These are phyloP conservation scores for Sclerodermus sp. DNA, from an alignment of 2,888 invertebrate genomes.

Conservation along the genomic window DNA sequence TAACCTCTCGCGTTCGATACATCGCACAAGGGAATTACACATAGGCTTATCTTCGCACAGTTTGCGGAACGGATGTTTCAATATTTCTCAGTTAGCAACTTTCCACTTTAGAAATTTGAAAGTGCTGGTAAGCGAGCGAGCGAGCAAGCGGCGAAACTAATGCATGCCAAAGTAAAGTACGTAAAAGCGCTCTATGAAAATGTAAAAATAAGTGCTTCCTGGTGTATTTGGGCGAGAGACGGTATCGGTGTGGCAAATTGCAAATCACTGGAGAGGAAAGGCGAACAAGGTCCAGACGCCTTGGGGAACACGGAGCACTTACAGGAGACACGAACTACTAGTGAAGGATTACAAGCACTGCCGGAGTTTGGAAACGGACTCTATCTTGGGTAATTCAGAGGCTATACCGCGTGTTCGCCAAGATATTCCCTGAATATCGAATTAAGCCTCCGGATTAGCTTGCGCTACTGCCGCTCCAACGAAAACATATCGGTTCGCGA, in stretches of 20 bases:
- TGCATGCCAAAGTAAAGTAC: too few species aligned
- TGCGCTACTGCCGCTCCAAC: too few species aligned
- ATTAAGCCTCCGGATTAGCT: slow-evolving; percentile 20
- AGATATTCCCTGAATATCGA: slow-evolving; percentile 18
- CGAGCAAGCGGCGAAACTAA: too few species aligned
- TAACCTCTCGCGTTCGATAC: slow-evolving; percentile 6
- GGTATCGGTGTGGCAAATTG: slow-evolving; percentile 34
- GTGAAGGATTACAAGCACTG: slow-evolving; percentile 38
- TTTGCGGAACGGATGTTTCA: too few species aligned
- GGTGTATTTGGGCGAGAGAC: neutral
- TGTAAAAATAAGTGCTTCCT: too few species aligned
- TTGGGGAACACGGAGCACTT: slow-evolving; percentile 31
- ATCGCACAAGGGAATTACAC: neutral
- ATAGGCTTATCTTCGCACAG: too few species aligned
- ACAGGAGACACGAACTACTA: slow-evolving; percentile 29
- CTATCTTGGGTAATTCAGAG: slow-evolving; percentile 24
- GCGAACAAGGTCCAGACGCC: slow-evolving; percentile 31
- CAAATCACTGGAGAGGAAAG: slow-evolving; percentile 33
- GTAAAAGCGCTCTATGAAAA: too few species aligned
- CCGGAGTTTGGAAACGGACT: slow-evolving; percentile 24
- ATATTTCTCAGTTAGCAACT: too few species aligned
- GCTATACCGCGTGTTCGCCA: slow-evolving; percentile 12
- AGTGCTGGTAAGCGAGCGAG: too few species aligned
- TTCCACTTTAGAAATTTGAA: too few species aligned
- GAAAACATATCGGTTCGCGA: too few species aligned